These are phyloP conservation scores for Saccostrea glomerata DNA, from an alignment of 1,140 invertebrate genomes.

Conservation along the genomic window DNA sequence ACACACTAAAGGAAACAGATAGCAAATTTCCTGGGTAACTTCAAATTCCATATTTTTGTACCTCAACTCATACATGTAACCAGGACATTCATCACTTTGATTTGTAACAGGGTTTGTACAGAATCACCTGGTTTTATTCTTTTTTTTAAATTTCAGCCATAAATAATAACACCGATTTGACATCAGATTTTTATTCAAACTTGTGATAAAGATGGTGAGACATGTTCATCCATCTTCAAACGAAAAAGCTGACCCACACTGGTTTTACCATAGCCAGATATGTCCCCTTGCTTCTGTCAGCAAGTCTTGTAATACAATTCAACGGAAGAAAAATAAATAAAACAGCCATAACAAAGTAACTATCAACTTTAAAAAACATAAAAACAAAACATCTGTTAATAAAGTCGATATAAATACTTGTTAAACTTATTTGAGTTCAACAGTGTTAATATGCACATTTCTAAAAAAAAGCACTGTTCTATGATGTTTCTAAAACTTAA, in stretches of 20 bases:
- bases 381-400: slow-evolving; percentile 35
- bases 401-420: slow-evolving; percentile 34
- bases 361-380: slow-evolving; percentile 37
- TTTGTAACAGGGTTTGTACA: no score
- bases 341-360: slow-evolving; percentile 38
- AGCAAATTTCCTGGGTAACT: no score
- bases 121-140: no score
- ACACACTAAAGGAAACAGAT: no score
- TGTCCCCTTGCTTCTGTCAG: slow-evolving; percentile 18
- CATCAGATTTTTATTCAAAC: slow-evolving; percentile 38
- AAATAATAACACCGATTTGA: not conserved
- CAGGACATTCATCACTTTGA: no score
- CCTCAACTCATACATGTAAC: no score
- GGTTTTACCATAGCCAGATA: slow-evolving; percentile 33
- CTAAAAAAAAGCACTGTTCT: slow-evolving; percentile 14
- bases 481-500: not conserved
- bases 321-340: slow-evolving; percentile 20
- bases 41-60: no score
- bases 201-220: slow-evolving; percentile 22
- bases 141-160: no score
- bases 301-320: slow-evolving; percentile 17
- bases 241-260: slow-evolving; percentile 35
- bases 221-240: slow-evolving; percentile 28
- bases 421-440: slow-evolving; percentile 28
- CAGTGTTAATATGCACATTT: slow-evolving; percentile 5